A percentile compares a stretch with the other conserved stretches of the same genome.
Conservation (phyloP, 2,797 vertebrate genomes). For the Pantherophis vulpinus region DNA sequence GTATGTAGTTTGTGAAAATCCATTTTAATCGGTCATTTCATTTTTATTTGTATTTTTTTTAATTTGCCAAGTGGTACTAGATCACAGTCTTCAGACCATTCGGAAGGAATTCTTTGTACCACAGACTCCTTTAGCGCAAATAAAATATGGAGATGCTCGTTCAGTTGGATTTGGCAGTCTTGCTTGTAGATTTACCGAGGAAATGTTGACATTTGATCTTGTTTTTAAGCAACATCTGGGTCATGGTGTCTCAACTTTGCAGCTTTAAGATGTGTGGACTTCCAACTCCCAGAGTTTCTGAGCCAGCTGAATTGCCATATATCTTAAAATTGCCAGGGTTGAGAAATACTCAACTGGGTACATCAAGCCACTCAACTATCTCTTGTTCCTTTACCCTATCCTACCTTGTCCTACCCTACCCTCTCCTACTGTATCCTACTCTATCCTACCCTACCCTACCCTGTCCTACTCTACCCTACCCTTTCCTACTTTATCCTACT, state of each 20-base stretch:
- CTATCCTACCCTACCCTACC: no score
- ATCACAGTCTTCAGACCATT: constrained; percentile 42
- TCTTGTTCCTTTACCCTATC: background rate
- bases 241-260: background rate
- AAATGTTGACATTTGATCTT: constrained; percentile 22
- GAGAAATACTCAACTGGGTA: background rate
- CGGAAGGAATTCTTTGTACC: constrained; percentile 64
- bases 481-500: background rate
- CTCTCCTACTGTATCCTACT: no score
- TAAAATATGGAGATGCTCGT: constrained; percentile 40
- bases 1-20: constrained; percentile 46
- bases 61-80: constrained; percentile 25
- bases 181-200: constrained; percentile 29
- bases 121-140: constrained; percentile 46
- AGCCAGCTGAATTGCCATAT: background rate
- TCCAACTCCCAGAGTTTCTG: background rate
- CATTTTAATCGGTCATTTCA: constrained; percentile 38
- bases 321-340: background rate
- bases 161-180: constrained; percentile 28
- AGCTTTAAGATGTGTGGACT: background rate
- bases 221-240: background rate
- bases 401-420: background rate
- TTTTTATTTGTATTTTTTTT: background rate
- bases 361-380: background rate
- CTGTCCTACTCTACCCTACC: no score